phyloP scores from a whole-genome alignment of 2,888 invertebrate species.

The Synergus japonicus region DNA sequence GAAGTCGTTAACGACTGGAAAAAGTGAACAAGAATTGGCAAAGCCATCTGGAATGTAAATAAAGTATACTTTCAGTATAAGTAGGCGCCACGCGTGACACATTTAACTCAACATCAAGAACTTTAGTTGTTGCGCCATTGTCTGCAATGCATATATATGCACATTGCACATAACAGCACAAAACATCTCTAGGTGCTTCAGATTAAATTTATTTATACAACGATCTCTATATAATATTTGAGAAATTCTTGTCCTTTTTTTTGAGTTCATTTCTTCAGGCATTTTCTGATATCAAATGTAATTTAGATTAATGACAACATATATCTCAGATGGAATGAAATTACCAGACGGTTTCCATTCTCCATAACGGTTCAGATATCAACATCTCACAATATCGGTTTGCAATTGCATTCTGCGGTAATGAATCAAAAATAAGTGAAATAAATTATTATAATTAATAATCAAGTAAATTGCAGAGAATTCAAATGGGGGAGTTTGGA shows the following conservation, averaged over 20 bases:
- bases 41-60: constrained; percentile 36
- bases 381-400: neutral
- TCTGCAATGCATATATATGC: constrained; percentile 15
- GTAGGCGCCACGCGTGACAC: constrained; percentile 38
- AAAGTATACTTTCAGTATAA: constrained; percentile 3
- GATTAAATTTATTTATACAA: constrained; percentile 18
- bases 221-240: neutral
- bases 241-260: neutral
- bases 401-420: neutral
- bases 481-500: too few relatives aligned
- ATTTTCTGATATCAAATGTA: neutral
- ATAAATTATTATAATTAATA: neutral
- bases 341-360: neutral
- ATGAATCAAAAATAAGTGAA: neutral
- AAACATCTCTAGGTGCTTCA: neutral
- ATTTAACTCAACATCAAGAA: constrained; percentile 38
- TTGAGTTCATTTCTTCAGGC: neutral
- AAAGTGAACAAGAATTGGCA: constrained; percentile 25
- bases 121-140: constrained; percentile 36
- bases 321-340: neutral
- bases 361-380: neutral
- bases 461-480: neutral
- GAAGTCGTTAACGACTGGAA: constrained; percentile 22
- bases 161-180: neutral
- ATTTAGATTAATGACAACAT: neutral